These are phyloP conservation scores for Podilymbus podiceps DNA, from an alignment of 2,113 vertebrate genomes.

Conservation along the genomic window DNA sequence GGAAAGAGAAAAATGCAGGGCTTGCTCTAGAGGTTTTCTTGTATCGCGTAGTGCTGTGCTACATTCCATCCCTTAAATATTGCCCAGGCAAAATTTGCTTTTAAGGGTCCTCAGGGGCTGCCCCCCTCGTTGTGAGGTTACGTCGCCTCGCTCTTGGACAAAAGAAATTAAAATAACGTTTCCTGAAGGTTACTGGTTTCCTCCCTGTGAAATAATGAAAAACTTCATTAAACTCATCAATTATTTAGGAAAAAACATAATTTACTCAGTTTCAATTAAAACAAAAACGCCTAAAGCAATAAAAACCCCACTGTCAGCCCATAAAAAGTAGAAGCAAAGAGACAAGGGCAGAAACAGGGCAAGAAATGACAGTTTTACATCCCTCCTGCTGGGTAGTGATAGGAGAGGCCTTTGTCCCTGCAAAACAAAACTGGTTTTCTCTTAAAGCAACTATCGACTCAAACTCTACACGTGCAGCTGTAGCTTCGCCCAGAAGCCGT, in stretches of 20 bases:
- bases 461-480: background rate
- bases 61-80: background rate
- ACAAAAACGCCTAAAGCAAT: background rate
- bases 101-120: background rate
- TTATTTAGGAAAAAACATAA: background rate
- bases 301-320: background rate
- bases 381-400: background rate
- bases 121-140: accelerated
- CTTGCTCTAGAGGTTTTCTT: background rate
- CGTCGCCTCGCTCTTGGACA: background rate
- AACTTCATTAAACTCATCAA: background rate
- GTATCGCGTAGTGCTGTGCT: background rate
- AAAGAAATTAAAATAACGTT: background rate
- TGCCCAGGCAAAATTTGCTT: background rate
- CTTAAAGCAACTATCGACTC: background rate
- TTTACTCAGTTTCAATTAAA: constrained; percentile 28
- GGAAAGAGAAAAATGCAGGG: background rate
- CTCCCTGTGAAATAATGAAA: background rate
- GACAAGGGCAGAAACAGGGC: constrained; percentile 12
- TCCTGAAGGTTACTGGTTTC: background rate
- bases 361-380: constrained; percentile 11
- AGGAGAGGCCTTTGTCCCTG: constrained; percentile 17
- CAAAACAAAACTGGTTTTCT: background rate
- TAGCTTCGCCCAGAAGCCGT: background rate
- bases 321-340: background rate